These are phyloP conservation scores for Troglohyphantes excavatus DNA, from an alignment of 2,888 invertebrate species.

Conservation along the genomic window DNA sequence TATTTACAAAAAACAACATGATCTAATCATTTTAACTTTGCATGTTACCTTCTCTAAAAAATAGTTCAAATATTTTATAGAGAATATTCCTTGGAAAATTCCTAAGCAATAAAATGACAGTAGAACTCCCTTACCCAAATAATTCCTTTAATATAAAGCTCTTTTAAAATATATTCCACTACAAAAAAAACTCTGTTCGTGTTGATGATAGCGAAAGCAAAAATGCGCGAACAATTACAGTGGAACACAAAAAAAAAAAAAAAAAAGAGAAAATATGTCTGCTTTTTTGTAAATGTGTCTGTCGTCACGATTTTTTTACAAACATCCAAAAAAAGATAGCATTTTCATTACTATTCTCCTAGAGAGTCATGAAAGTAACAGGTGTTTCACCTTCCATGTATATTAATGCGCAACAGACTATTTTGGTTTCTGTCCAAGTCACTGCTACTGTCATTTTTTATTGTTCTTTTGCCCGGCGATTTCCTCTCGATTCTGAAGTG, in stretches of 20 bases:
- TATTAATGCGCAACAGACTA: slow-evolving; percentile 31
- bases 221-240: background rate
- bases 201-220: background rate
- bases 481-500: slow-evolving; percentile 13
- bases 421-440: slow-evolving; percentile 38
- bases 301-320: background rate
- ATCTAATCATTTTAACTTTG: no score
- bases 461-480: background rate
- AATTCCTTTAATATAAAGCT: no score
- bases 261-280: background rate
- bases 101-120: no score
- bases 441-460: background rate
- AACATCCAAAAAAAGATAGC: background rate
- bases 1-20: no score
- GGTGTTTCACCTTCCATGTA: slow-evolving; percentile 30
- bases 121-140: no score
- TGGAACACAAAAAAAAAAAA: background rate
- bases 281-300: background rate
- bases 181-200: no score
- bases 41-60: no score
- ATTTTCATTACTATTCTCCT: background rate
- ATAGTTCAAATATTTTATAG: no score
- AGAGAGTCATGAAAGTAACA: slow-evolving; percentile 8
- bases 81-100: no score
- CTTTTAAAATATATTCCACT: no score